Evolutionary conservation across 1,140 invertebrate genomes (phyloP).

Genomic region (Plectus sambesii): DNA sequence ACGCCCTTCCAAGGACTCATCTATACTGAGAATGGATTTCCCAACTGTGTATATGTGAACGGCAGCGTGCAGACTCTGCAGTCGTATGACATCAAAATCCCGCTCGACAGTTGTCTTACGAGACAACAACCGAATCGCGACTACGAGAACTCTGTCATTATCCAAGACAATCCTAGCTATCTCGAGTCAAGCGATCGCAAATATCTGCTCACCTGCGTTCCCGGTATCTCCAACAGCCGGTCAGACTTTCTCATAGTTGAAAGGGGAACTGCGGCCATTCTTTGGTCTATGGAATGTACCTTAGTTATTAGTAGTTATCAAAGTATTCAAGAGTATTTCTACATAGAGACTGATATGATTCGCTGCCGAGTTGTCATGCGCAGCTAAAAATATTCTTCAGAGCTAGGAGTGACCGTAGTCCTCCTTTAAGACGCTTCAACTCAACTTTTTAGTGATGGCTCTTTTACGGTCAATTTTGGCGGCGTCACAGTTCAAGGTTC

Average conservation of each 20-base stretch:
- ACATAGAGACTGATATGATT: constrained; percentile 1
- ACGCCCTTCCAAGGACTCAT: constrained; percentile 34
- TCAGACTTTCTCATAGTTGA: constrained; percentile 5
- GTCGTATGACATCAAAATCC: constrained; percentile 41
- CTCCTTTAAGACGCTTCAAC: not conserved
- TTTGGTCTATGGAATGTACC: no score
- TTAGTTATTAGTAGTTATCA: no score
- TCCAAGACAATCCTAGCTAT: constrained; percentile 31
- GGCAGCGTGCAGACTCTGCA: constrained; percentile 36
- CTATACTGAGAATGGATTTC: constrained; percentile 39
- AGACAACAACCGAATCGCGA: constrained; percentile 36
- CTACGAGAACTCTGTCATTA: constrained; percentile 41
- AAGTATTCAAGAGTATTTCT: constrained; percentile 1
- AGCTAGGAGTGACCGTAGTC: not conserved
- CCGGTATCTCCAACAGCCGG: constrained; percentile 21
- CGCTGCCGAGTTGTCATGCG: constrained; percentile 5
- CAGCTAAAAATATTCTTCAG: no score
- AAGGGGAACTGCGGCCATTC: no score
- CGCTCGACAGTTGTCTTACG: constrained; percentile 38
- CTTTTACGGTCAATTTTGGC: constrained; percentile 42
- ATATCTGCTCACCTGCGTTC: constrained; percentile 42
- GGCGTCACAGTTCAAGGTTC: constrained; percentile 39
- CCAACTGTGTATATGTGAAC: constrained; percentile 44
- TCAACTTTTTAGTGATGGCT: constrained; percentile 31
- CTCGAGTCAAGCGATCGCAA: constrained; percentile 36